Conservation (phyloP, 2,797 vertebrate species). For the Dermochelys coriacea region DNA sequence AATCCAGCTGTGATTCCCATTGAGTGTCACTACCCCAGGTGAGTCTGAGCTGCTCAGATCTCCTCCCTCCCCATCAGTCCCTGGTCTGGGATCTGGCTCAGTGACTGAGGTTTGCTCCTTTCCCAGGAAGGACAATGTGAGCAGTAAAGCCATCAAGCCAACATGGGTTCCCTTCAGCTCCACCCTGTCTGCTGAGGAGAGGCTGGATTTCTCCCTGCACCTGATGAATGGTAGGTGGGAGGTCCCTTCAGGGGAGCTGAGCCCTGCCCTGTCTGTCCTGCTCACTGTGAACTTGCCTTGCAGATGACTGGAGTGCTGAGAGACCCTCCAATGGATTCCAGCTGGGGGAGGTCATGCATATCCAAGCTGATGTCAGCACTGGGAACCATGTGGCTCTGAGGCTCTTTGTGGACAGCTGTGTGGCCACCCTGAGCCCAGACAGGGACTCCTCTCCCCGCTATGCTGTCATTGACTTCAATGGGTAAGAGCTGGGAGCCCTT, state of each 20-base stretch:
- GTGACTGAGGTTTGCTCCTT: no score
- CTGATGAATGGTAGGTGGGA: conserved; percentile 73
- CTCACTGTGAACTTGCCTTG: neutral
- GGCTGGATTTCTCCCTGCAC: no score
- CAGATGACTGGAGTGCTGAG: conserved; percentile 74
- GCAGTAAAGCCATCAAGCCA: neutral
- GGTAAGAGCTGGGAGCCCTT: neutral
- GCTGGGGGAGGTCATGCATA: conserved; percentile 73
- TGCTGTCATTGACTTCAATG: conserved; percentile 32
- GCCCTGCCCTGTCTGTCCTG: neutral
- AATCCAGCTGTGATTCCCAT: neutral
- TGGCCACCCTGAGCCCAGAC: no score
- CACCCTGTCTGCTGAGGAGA: no score
- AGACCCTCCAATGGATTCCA: conserved; percentile 66
- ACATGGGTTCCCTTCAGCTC: no score
- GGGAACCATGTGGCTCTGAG: no score
- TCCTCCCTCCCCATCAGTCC: no score
- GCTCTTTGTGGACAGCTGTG: no score
- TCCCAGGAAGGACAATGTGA: no score
- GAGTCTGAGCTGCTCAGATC: no score
- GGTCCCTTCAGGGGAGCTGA: accelerated
- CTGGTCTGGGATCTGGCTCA: no score
- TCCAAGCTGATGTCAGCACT: conserved; percentile 62
- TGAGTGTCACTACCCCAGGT: no score
- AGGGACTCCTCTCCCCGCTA: conserved; percentile 26